phyloP scores from a whole-genome alignment of 2,797 vertebrate genomes.

The Paratrypauchen microcephalus region DNA sequence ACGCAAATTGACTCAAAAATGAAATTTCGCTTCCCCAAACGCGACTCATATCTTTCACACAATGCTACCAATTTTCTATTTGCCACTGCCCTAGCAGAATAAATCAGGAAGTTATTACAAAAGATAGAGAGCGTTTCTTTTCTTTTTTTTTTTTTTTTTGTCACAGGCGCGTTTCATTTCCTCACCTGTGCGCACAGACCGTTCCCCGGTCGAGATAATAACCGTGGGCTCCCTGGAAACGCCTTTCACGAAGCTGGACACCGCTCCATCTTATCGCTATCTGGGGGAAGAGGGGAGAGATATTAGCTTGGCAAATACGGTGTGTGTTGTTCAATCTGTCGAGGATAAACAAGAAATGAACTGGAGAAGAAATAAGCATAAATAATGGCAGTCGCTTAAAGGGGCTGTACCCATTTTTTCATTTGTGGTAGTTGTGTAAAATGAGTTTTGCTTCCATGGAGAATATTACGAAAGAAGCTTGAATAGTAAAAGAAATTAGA shows the following conservation, averaged over 20 bases:
- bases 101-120: conserved; percentile 40
- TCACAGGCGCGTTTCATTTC: conserved; percentile 58
- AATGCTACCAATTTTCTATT: conserved; percentile 1
- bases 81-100: conserved; percentile 20
- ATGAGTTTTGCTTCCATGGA: too few relatives aligned
- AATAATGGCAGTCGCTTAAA: neutral
- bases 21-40: neutral
- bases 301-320: conserved; percentile 44
- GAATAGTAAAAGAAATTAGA: too few relatives aligned
- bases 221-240: conserved; percentile 41
- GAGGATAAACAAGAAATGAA: neutral
- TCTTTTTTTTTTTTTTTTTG: conserved; percentile 56
- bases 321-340: conserved; percentile 11
- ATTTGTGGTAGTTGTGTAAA: neutral
- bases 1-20: neutral
- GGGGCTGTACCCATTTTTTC: neutral
- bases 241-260: conserved; percentile 16
- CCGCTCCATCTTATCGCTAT: conserved; percentile 48
- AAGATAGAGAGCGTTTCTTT: conserved; percentile 42
- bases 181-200: conserved; percentile 52
- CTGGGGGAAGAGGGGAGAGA: conserved; percentile 39
- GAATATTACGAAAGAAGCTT: too few relatives aligned
- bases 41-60: neutral
- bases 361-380: neutral
- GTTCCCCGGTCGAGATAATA: conserved; percentile 46